Evolutionary conservation across 1,140 invertebrate genomes (phyloP).

Genomic region (Achroia grisella): DNA sequence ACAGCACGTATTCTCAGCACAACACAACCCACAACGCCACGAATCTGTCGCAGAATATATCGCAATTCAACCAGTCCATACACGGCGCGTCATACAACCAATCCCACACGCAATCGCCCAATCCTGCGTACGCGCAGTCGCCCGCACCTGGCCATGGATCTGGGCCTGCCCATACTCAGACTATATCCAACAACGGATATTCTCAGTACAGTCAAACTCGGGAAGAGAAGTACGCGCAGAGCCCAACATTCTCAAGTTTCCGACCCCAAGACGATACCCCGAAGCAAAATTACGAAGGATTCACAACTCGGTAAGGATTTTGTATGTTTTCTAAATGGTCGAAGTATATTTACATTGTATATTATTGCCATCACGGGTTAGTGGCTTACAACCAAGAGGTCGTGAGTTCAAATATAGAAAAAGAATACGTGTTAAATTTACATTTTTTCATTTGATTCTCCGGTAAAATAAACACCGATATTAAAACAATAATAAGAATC

Average conservation of each 20-base stretch:
- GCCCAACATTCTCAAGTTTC: conserved; percentile 64
- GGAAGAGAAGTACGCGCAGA: conserved; percentile 46
- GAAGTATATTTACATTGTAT: conserved; percentile 2
- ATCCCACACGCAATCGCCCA: not conserved
- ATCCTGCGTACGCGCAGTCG: no score
- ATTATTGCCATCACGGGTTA: not conserved
- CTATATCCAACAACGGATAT: not conserved
- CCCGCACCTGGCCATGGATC: not conserved
- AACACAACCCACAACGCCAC: conserved; percentile 20
- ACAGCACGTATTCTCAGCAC: conserved; percentile 43
- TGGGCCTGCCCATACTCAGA: conserved; percentile 1
- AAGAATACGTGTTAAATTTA: no score
- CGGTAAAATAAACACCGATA: no score
- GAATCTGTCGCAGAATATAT: conserved; percentile 16
- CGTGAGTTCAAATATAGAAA: no score
- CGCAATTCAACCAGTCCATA: conserved; percentile 20
- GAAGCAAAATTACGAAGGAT: conserved; percentile 75
- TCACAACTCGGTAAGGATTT: conserved; percentile 74
- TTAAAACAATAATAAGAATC: no score
- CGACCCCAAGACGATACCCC: conserved; percentile 50
- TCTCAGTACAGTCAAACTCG: not conserved
- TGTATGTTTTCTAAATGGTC: not conserved
- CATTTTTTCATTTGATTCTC: no score
- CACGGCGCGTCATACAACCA: conserved; percentile 11
- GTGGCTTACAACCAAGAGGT: no score